Evolutionary conservation across 2,797 vertebrate genomes (phyloP).

Genomic region (Pipistrellus pipistrellus): DNA sequence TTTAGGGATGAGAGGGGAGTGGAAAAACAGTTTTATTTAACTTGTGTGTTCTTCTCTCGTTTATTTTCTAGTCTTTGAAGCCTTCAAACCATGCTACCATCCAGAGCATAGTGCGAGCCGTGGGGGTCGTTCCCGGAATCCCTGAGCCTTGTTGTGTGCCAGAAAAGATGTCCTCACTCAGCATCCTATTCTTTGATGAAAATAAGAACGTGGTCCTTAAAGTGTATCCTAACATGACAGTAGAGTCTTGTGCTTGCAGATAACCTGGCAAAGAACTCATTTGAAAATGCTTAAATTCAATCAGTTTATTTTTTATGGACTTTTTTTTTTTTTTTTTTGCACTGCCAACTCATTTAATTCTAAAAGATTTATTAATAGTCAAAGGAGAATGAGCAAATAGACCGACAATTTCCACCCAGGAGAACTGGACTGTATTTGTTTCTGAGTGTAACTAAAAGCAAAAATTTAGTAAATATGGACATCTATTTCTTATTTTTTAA

Average conservation of each 20-base stretch:
- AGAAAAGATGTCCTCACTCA: conserved; percentile 97
- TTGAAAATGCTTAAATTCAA: neutral
- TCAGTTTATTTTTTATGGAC: conserved; percentile 55
- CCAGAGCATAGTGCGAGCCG: conserved; percentile 98
- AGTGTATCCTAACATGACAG: conserved; percentile 99
- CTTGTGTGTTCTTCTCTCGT: rapidly evolving
- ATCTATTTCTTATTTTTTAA: conserved; percentile 32
- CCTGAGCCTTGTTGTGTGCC: conserved; percentile 98
- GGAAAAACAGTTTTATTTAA: conserved; percentile 7
- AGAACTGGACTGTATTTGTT: neutral
- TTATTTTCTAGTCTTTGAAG: conserved; percentile 92
- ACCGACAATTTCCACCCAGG: neutral
- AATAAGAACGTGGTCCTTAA: conserved; percentile 98
- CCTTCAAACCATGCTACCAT: conserved; percentile 99
- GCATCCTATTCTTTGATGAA: conserved; percentile 97
- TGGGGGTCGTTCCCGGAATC: conserved; percentile 95
- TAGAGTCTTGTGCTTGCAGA: conserved; percentile 97
- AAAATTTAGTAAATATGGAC: neutral
- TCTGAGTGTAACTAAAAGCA: conserved; percentile 39
- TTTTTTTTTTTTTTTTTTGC: conserved; percentile 85
- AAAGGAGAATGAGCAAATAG: conserved; percentile 48
- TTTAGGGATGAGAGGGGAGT: neutral
- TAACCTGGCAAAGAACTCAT: conserved; percentile 86
- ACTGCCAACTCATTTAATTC: conserved; percentile 86
- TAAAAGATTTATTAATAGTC: conserved; percentile 56